Conservation (phyloP, 2,888 invertebrate genomes). For the Tigriopus californicus region DNA sequence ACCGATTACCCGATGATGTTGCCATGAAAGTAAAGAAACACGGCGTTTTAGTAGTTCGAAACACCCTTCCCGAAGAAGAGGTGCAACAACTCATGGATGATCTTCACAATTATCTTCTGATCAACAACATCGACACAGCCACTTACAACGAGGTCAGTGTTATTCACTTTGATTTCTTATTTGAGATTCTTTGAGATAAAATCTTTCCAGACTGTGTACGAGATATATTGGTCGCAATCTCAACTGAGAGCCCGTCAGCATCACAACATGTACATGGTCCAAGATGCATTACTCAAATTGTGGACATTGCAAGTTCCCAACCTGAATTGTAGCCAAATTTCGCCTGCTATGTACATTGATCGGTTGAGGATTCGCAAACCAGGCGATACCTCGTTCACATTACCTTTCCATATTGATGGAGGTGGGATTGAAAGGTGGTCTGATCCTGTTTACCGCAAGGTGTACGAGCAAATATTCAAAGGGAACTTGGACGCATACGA, state of each 20-base stretch:
- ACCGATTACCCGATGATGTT: background rate
- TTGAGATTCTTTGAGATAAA: too few species aligned
- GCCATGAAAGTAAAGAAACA: background rate
- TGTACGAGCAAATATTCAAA: background rate
- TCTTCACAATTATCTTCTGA: background rate
- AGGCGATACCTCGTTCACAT: background rate
- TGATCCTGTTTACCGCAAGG: background rate
- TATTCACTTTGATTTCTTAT: too few species aligned
- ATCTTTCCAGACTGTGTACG: background rate
- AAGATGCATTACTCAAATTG: background rate
- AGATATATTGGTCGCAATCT: constrained; percentile 7
- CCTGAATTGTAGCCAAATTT: too few species aligned
- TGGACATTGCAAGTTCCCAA: background rate
- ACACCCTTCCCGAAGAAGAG: background rate
- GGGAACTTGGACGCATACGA: constrained; percentile 2
- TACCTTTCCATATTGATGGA: background rate
- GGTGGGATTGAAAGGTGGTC: constrained; percentile 5
- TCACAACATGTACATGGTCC: background rate
- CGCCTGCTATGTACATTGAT: background rate
- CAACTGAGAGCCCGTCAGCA: constrained; percentile 3
- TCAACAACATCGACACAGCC: background rate
- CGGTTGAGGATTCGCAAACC: constrained; percentile 6
- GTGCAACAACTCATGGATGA: background rate
- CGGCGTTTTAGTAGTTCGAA: constrained; percentile 1
- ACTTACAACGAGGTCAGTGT: too few species aligned